phyloP scores from a whole-genome alignment of 2,113 vertebrate genomes.

The human region GRCh38 chr4:13371501-13372000 shows the following conservation, averaged over 20 bases:
- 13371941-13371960: background rate
- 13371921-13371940: background rate
- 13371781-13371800: conserved; percentile 30
- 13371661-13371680: conserved; percentile 51
- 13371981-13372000: background rate
- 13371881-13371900: background rate
- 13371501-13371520: conserved; percentile 75
- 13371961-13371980: background rate
- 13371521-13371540: conserved; percentile 72
- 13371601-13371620: background rate
- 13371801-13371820: background rate
- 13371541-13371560: conserved; percentile 54
- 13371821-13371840: background rate
- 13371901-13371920: background rate
- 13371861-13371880: background rate
- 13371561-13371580: conserved; percentile 35
- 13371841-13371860: background rate
- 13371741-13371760: background rate
- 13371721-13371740: background rate
- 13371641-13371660: conserved; percentile 49
- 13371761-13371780: conserved; percentile 40
- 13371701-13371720: background rate
- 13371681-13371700: conserved; percentile 48
- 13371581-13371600: background rate
- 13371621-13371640: background rate